Evolutionary conservation across 2,888 invertebrate genomes (phyloP), one percentile per base, ranked within the genome.

Genomic region (Zeuzera pyrina): DNA sequence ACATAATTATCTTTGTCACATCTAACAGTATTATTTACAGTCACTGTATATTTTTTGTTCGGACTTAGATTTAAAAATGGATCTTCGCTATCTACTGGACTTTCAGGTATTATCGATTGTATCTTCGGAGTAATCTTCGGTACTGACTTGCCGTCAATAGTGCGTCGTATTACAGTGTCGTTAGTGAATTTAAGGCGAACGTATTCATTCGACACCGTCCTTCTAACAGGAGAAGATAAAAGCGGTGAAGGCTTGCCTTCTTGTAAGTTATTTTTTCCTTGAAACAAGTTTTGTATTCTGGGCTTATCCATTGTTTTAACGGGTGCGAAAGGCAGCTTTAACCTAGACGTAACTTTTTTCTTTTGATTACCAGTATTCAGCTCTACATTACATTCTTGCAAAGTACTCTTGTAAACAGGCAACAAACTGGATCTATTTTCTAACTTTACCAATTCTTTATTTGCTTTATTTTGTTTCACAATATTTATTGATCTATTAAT

Each of bases 1-100:
- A 84, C 84, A 41, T 84, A 84, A 52, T 84, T 84, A 43, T 84
- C 84, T 54, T 84, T 84, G 50, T 84, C 84, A 49, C 81, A 84
- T 43, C 84, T 59, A 32, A 84, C 83, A 66, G 64, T 81, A 49
- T 83, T 81, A 45, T 84, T 83, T 19, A 83, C 69, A 28, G 84
- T 84, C 13, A 84, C 81, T 3, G 84, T 84, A 41, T 84, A 84
- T 51, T 84, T 84, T 65, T 84, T 84, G 46, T 84, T 84, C 2
- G 84, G 84, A 42, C 83, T 84, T 39, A 84, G 56, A 43, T 83
- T 81, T 28, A 79, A 41, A 45, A 79, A 81, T 1, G 81, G 83
- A 47, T 81, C 83, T 52, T 84, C 83, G 33, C 56, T 73, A 35
- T 84, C 84, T 23, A 83, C 63, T 2, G 84, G 84, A 41, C 84